Base-by-base conservation (phyloP, 64 coral and sea anemone species). In the Anthopleura sola region DNA sequence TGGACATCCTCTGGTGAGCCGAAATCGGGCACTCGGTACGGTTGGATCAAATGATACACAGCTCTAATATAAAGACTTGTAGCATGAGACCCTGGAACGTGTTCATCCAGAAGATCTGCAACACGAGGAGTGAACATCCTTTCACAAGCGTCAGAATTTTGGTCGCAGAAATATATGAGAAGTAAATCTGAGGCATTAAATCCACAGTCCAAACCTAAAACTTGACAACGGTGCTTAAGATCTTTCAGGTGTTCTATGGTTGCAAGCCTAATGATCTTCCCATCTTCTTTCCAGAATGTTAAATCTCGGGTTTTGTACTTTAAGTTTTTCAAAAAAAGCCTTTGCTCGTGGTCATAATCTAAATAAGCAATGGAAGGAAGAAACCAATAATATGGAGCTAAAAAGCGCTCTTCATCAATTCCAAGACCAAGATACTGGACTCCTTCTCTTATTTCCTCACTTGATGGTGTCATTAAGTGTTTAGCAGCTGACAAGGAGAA, bases 91-190 rank as follows among this genome's bases (percentile, higher is more conserved):
- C 78, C 92, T 36, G 92, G 92, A 48, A 86, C 56, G 71, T 89
- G 78, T 78, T 55, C 11, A 51, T 93, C 87, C 11, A 93, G 53
- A 6, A 93, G 91, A 88, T 93, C 91, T 62, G 91, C 91, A 36
- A 69, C 56, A 18, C 55, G 36, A 0, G 14, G 17, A 3, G 81
- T 92, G 55, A 92, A 88, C 53, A 88, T 46, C 5, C 69, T 75
- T 49, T 88, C 84, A 75, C 84, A 75, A 31, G 84, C 84, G 23
- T 86, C 84, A 37, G 60, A 86, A 40, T 86, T 86, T 71, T 71
- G 84, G 84, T 71, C 64, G 47, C 36, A 86, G 36, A 86, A 86
- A 74, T 54, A 86, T 15, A 86, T 86, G 0, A 86, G 39, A 31
- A 86, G 39, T 10, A 86, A 74, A 86, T 86, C 60, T 28, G 60